Base-by-base conservation (phyloP, 2,113 vertebrate species). In the Puffinus mauretanicus region DNA sequence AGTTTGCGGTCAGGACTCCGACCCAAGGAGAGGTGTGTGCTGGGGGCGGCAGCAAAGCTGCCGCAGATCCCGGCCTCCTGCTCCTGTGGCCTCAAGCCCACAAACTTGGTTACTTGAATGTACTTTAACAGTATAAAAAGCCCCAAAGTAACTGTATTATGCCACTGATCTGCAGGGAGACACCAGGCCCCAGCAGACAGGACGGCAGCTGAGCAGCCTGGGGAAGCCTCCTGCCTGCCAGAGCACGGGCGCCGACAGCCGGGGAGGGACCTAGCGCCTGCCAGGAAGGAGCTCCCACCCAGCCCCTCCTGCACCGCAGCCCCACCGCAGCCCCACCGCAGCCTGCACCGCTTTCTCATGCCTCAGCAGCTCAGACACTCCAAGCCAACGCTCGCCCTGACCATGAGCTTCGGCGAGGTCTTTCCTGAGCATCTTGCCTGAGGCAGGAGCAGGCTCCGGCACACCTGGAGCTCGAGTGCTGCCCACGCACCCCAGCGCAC, bases 321-420 rank as follows among this genome's bases (percentile, higher is more conserved):
- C 60, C 36, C 38, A 16, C 52, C 16, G 4, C 58, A 9, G 3
- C 36, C 60, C 36, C 38, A 16, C 52, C 16, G 4, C 58, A 9
- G 3, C 36, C 60, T 30, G 36, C 36, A 40, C 40, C 0, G 54
- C 85, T 7, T 4, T 5, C 77, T 11, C 82, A 20, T 2, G 2
- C 61, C 14, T 0, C 46, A 8, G 55, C 85, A 26, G 67, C 66
- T 30, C 85, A 1, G 52, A 40, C 85, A 2, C 70, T 10, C 44
- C 20, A 2, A 5, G 9, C 30, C 40, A 6, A 4, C 1, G 7
- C 75, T 25, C 29, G 3, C 27, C 36, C 34, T 1, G 7, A 3
- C 30, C 67, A 5, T 0, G 6, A 11, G 58, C 75, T 22, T 20
- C 0, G 65, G 42, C 0, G 3, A 4, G 49, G 49, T 2, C 36